Base-by-base conservation (phyloP, 1,140 invertebrate species). In the Eubasilissa regina region DNA sequence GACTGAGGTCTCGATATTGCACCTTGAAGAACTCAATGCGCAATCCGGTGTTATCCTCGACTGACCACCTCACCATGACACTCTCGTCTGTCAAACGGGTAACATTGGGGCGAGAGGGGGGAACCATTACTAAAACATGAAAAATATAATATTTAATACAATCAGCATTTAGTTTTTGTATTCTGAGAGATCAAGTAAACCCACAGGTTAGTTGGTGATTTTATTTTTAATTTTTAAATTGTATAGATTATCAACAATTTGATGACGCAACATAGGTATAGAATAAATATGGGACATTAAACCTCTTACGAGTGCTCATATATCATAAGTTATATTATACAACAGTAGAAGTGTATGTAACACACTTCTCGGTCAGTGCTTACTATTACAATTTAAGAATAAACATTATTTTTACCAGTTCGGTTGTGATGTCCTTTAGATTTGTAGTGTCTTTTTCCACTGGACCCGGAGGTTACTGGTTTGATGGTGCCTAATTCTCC, bases 21-120 rank as follows among this genome's bases (percentile, higher is more conserved):
- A 96, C 95, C 89, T 97, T 97, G 86, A 97, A 98, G 85, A 98
- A 97, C 78, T 91, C 89, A 80, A 99, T 97, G 0, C 93, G 90
- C 13, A 98, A 86, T 0, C 96, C 96, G n/a, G 90, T 90, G 83
- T 96, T 95, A 12, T 92, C 89, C 0, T 95, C 93, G 7, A 96
- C 94, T 1, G 92, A 91, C 97, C 97, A 99, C 35, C 95, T 91
- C 0, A 98, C 93, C 94, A 98, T 97, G 0, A 98, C 97, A 0
- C 96, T 96, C n/a, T 95, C 91, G 84, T 97, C 95, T 0, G 95
- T 94, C 19, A 98, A 85, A 10, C 96, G 90, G 0, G 94, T 96
- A 4, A 98, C 93, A 84, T 94, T 95, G 0, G 97, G 97, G 55
- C 92, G 92, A 4, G 93, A 93, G 0, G 97, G 97, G 0, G 97